phyloP scores from a whole-genome alignment of 2,888 invertebrate genomes.

The Drosophila greeni region DNA sequence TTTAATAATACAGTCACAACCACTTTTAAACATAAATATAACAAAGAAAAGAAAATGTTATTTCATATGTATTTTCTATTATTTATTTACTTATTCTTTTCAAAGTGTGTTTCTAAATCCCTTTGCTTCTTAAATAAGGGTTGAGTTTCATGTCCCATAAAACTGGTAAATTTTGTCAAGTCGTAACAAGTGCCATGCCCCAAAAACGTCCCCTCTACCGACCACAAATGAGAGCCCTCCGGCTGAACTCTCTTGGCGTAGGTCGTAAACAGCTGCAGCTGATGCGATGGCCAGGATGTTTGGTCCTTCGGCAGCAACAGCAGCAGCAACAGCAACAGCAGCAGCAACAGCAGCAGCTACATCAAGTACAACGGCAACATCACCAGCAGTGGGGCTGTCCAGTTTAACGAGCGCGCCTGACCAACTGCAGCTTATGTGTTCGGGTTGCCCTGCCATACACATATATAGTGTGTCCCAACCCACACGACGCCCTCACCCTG shows the following conservation, averaged over 20 bases:
- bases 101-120: not conserved
- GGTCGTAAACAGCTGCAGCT: constrained; percentile 70
- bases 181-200: constrained; percentile 10
- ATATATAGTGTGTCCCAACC: constrained; percentile 3
- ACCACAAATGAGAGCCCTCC: constrained; percentile 25
- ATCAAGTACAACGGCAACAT: constrained; percentile 18
- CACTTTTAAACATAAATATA: no score
- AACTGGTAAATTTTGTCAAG: constrained; percentile 13
- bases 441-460: constrained; percentile 50
- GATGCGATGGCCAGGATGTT: constrained; percentile 38
- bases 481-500: constrained; percentile 14
- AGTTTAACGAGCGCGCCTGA: constrained; percentile 62
- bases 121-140: no score
- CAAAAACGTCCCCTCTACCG: constrained; percentile 38
- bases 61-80: no score
- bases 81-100: not conserved
- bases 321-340: not conserved
- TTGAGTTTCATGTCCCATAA: not conserved
- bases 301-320: constrained; percentile 20
- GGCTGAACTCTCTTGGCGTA: constrained; percentile 63
- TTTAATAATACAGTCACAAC: no score
- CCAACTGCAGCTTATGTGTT: constrained; percentile 65
- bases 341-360: not conserved
- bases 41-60: no score
- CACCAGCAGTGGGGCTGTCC: constrained; percentile 42